Percentiles rank a stretch among this genome's conserved stretches.
phyloP scores from a whole-genome alignment of 2,888 invertebrate species.

The Encarsia formosa region DNA sequence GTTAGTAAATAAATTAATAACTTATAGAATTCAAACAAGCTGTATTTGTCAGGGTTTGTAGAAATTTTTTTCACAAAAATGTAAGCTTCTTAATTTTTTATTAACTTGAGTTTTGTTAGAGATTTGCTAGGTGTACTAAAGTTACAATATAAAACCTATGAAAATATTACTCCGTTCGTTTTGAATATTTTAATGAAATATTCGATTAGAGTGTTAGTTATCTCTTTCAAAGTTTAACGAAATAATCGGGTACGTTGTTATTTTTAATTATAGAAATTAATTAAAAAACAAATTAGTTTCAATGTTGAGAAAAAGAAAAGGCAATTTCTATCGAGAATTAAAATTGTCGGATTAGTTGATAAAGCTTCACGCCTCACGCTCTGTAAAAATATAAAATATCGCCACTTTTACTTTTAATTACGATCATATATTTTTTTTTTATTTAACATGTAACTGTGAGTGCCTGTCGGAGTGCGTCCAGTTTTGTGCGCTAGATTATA shows the following conservation, averaged over 20 bases:
- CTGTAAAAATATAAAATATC: conserved; percentile 19
- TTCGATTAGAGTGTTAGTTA: too few relatives aligned
- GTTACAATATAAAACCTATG: too few relatives aligned
- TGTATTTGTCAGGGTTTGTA: too few relatives aligned
- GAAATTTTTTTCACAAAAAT: too few relatives aligned
- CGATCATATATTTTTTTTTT: conserved; percentile 12
- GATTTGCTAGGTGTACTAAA: too few relatives aligned
- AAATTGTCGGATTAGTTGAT: conserved; percentile 2
- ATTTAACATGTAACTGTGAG: conserved; percentile 23
- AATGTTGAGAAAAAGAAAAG: not conserved
- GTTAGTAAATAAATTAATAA: too few relatives aligned
- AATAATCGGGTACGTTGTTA: conserved; percentile 1
- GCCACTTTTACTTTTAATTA: conserved; percentile 10
- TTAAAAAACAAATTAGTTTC: not conserved
- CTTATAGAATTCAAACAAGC: too few relatives aligned
- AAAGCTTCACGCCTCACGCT: conserved; percentile 11
- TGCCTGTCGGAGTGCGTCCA: conserved; percentile 27
- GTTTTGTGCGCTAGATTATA: conserved; percentile 23
- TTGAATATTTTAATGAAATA: too few relatives aligned
- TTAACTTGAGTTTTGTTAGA: too few relatives aligned
- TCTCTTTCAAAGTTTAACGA: not conserved
- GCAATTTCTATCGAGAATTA: not conserved
- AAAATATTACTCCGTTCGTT: too few relatives aligned
- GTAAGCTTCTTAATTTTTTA: too few relatives aligned
- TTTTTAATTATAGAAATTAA: conserved; percentile 1